phyloP scores from a whole-genome alignment of 2,888 invertebrate species.

The Apodemia duryi region DNA sequence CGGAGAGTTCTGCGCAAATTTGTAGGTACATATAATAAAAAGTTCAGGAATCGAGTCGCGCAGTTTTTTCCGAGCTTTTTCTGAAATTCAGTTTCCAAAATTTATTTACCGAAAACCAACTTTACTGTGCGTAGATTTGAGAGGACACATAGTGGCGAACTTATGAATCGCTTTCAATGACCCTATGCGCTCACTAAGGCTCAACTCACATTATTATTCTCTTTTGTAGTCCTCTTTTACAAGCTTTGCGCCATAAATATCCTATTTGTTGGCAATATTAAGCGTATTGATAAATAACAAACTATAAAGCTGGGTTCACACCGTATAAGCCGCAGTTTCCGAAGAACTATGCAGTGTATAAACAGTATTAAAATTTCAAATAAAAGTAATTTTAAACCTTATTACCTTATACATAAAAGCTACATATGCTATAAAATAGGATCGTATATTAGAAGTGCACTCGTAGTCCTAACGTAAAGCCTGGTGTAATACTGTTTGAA shows the following conservation, averaged over 20 bases:
- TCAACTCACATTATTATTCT: background rate
- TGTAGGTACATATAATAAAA: too few relatives aligned
- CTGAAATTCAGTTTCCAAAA: too few relatives aligned
- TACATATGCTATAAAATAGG: background rate
- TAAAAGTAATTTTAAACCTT: background rate
- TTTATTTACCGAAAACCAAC: too few relatives aligned
- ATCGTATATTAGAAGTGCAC: background rate
- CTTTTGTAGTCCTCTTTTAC: background rate
- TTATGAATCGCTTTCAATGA: too few relatives aligned
- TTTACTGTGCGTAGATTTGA: too few relatives aligned
- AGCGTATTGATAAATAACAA: slow-evolving; percentile 3
- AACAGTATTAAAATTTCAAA: background rate
- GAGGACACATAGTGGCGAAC: too few relatives aligned
- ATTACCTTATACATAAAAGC: background rate
- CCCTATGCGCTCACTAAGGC: too few relatives aligned
- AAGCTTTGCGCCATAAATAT: background rate
- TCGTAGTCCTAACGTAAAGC: background rate
- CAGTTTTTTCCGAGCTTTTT: too few relatives aligned
- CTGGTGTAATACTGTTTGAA: background rate
- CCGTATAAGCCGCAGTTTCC: background rate
- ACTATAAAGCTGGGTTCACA: slow-evolving; percentile 1
- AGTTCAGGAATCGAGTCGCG: too few relatives aligned
- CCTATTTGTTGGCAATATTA: slow-evolving; percentile 1
- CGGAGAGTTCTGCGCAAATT: too few relatives aligned
- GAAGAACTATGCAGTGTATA: background rate